Conservation (phyloP, 2,888 invertebrate genomes). For the Brenthis hecate region DNA sequence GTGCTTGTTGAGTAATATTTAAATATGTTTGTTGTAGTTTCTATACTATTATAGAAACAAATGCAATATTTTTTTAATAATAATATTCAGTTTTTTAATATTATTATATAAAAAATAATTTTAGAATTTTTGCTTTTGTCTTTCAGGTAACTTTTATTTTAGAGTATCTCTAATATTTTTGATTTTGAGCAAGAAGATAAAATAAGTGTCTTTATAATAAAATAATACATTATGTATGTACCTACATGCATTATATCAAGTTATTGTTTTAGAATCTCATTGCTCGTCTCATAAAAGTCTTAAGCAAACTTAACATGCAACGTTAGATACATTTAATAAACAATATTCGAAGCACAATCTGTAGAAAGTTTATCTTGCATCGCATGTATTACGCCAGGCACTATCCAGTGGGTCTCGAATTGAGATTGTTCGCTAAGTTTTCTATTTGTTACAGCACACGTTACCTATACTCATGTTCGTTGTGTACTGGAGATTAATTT, state of each 20-base stretch:
- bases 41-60: background rate
- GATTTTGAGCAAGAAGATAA: too few species aligned
- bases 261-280: too few species aligned
- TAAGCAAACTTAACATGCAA: background rate
- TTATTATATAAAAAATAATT: too few species aligned
- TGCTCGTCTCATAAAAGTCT: background rate
- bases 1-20: conserved; percentile 37
- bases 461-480: conserved; percentile 54
- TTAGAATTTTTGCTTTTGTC: too few species aligned
- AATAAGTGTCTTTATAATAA: too few species aligned
- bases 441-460: conserved; percentile 48
- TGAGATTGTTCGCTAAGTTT: conserved; percentile 58
- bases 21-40: conserved; percentile 11
- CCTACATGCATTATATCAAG: too few species aligned
- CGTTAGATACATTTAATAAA: conserved; percentile 10
- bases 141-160: too few species aligned
- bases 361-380: conserved; percentile 19
- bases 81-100: too few species aligned
- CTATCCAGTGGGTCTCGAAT: conserved; percentile 56
- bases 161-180: too few species aligned
- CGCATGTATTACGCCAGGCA: conserved; percentile 49
- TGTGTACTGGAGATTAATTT: conserved; percentile 62
- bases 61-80: too few species aligned
- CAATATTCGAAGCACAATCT: conserved; percentile 18
- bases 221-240: too few species aligned